Percentiles rank a stretch among this genome's conserved stretches.
Conservation (phyloP, 2,797 vertebrate genomes). For the Linurgus olivaceus region DNA sequence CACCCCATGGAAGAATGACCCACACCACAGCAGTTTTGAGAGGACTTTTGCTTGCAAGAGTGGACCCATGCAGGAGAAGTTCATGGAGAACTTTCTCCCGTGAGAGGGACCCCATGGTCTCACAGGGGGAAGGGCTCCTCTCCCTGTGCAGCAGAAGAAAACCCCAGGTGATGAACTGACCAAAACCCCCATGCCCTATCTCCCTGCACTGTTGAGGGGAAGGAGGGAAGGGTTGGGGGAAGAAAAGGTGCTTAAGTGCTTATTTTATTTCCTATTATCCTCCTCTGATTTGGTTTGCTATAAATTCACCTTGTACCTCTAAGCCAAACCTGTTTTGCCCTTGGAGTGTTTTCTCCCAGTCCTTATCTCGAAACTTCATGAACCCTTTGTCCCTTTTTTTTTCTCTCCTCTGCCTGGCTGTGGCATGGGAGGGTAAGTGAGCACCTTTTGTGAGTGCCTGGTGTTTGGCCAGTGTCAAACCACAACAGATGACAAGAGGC, state of each 20-base stretch:
- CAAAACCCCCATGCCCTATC: accelerated
- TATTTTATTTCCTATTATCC: not conserved
- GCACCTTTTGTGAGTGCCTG: not conserved
- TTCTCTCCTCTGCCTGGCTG: not conserved
- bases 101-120: not conserved
- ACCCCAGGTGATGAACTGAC: not conserved
- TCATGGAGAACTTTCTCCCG: accelerated
- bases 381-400: not conserved
- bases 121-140: not conserved
- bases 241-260: not conserved
- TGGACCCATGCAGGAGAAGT: not conserved
- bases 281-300: not conserved
- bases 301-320: not conserved
- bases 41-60: not conserved
- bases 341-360: not conserved
- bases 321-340: not conserved
- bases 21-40: not conserved
- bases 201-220: not conserved
- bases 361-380: not conserved
- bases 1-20: not conserved
- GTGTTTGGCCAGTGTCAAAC: not conserved
- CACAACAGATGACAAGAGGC: not conserved
- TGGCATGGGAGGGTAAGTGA: not conserved
- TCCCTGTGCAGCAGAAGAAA: not conserved
- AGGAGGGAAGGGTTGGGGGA: not conserved